Base-by-base conservation (phyloP, 2,888 invertebrate genomes). In the Scrobipalpa costella region DNA sequence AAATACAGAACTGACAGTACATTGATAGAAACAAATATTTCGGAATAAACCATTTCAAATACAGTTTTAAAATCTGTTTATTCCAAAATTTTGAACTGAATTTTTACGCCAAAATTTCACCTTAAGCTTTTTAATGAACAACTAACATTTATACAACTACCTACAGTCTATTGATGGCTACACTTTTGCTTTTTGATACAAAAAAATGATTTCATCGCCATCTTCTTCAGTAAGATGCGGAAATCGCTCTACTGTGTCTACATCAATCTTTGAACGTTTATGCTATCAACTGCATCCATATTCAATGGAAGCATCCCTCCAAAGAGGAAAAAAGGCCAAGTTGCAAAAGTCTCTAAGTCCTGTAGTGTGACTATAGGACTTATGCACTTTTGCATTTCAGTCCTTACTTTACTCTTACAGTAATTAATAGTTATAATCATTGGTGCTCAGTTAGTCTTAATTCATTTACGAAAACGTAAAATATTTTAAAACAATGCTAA, bases 61-160 rank as follows among this genome's bases (percentile, higher is more conserved):
- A 17, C 1, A 50, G 1, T 21, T 21, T 17, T 19, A 50, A 50
- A 50, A n/a, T n/a, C n/a, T n/a, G n/a, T 50, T 9, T 19, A 50
- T 11, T 55, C 55, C 33, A 55, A 55, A 27, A 55, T n/a, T 59
- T 55, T 13, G 17, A 60, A 60, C 60, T 47, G 33, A 60, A 40
- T 40, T 7, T 19, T 15, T 13, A 58, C 58, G 58, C 40, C 44
- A 59, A 47, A 81, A 74, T 73, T 74, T 80, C 73, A 63, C 69
- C 71, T 78, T 79, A 85, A 86, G 85, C 85, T 82, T 70, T 64
- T 63, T 67, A 69, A 81, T 79, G 82, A 85, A 87, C 84, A 79
- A 81, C 88, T 88, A 88, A 88, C 87, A 87, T 85, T 87, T 71
- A 88, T 86, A 85, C 86, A 87, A 79, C 81, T 81, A 85, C 75